Conservation (phyloP, 2,797 vertebrate genomes). For the Rallus crepitans region DNA sequence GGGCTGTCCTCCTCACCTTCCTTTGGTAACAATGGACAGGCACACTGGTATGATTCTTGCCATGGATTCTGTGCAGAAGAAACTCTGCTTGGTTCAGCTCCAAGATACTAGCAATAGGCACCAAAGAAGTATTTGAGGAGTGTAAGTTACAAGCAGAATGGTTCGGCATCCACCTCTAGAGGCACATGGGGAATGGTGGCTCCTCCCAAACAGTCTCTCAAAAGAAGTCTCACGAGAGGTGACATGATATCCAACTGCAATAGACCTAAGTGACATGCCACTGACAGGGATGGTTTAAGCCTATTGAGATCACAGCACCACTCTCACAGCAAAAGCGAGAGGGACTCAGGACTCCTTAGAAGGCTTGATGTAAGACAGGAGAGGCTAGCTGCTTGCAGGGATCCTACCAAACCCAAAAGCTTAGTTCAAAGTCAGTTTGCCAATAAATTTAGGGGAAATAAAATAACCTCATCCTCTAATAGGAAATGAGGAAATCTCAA, state of each 20-base stretch:
- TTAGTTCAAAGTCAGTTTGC: constrained; percentile 6
- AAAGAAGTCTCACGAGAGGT: neutral
- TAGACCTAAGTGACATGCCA: neutral
- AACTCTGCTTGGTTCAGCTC: neutral
- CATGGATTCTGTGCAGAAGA: neutral
- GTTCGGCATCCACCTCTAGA: constrained; percentile 7
- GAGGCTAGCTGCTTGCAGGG: neutral
- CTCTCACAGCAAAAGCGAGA: constrained; percentile 15
- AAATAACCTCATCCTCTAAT: constrained; percentile 1
- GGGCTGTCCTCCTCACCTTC: neutral
- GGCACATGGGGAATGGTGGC: neutral
- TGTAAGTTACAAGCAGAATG: neutral
- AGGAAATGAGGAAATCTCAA: constrained; percentile 30
- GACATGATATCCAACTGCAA: neutral
- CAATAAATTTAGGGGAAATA: constrained; percentile 17
- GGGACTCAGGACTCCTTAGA: neutral
- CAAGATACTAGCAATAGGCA: neutral
- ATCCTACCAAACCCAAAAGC: neutral
- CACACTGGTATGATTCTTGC: neutral
- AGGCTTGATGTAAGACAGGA: neutral
- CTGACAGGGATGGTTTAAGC: neutral
- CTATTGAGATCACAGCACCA: neutral
- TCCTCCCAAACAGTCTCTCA: neutral
- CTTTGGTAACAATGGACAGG: neutral
- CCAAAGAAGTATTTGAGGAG: neutral